Base-by-base conservation (phyloP, 2,888 invertebrate species). In the Oxyscelio sp. region DNA sequence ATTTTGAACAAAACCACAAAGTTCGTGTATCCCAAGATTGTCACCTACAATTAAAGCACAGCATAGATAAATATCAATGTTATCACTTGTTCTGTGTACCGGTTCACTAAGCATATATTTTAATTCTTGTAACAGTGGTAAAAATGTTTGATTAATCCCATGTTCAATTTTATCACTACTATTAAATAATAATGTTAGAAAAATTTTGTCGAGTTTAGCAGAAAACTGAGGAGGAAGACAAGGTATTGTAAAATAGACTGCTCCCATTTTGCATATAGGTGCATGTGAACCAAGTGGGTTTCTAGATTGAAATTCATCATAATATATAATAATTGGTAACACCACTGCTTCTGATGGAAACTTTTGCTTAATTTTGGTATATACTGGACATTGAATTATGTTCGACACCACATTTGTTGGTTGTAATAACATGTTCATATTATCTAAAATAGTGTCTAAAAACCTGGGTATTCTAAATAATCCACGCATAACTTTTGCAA, bases 261-360 rank as follows among this genome's bases (percentile, higher is more conserved):
- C 83, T n/a, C 85, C 84, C 40, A 84, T 73, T 78, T 85, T 87
- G 48, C 56, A 61, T 9, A 68, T 24, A 40, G 65, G 71, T 13
- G 79, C 68, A 70, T 87, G 75, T 8, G 85, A 71, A 13, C 85
- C 88, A 1, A 85, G 24, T 4, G 87, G 83, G 48, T 87, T 85
- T 54, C 74, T 54, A 38, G 54, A 31, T 48, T 86, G 66, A 63
- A 78, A 87, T 34, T 87, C 82, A 73, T 88, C 86, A 48, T 66
- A 68, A 45, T 68, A 78, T 50, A 78, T 48, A 52, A 38, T 63
- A 22, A 83, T 59, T 19, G 83, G 83, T 27, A 77, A 27, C 5
- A 83, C 21, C 15, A 79, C 11, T 19, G 66, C 15, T 52, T 70
- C 38, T 43, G 21, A n/a, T 21, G 31, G 54, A 43, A 59, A 58